Conservation (phyloP, 2,113 vertebrate genomes). For the Salvelinus fontinalis region DNA sequence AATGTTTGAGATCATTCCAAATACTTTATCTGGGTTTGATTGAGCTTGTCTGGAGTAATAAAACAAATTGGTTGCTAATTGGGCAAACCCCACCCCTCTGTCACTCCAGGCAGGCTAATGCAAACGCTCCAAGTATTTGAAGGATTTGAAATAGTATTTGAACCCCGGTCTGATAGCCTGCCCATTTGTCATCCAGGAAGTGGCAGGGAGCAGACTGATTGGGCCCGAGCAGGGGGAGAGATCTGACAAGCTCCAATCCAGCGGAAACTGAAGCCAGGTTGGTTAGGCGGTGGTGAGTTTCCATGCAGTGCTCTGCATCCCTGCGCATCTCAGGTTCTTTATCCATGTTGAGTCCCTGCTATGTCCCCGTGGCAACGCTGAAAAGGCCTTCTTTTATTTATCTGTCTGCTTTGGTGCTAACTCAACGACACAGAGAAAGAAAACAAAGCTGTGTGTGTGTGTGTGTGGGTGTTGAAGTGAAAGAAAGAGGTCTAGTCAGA, state of each 20-base stretch:
- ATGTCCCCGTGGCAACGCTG: constrained; percentile 32
- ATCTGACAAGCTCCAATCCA: constrained; percentile 15
- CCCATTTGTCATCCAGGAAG: constrained; percentile 22
- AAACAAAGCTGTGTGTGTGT: neutral
- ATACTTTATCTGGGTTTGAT: too few species aligned
- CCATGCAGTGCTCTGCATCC: constrained; percentile 10
- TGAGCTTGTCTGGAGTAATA: too few species aligned
- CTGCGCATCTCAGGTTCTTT: constrained; percentile 56
- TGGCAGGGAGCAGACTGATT: neutral
- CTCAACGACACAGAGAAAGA: neutral
- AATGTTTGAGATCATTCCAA: too few species aligned
- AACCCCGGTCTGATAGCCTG: too few species aligned
- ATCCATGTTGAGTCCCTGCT: constrained; percentile 14
- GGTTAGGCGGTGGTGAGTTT: constrained; percentile 38
- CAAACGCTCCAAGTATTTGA: too few species aligned
- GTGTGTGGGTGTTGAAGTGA: neutral
- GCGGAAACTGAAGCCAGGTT: constrained; percentile 47
- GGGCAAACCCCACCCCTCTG: too few species aligned
- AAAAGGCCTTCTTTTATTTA: constrained; percentile 23
- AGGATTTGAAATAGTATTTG: too few species aligned
- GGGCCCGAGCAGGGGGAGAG: neutral
- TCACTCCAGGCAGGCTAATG: too few species aligned
- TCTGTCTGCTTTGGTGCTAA: neutral
- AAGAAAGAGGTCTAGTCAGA: constrained; percentile 11
- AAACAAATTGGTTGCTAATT: too few species aligned